phyloP scores from a whole-genome alignment of 1,140 invertebrate species.

The Drosophila leontia region DNA sequence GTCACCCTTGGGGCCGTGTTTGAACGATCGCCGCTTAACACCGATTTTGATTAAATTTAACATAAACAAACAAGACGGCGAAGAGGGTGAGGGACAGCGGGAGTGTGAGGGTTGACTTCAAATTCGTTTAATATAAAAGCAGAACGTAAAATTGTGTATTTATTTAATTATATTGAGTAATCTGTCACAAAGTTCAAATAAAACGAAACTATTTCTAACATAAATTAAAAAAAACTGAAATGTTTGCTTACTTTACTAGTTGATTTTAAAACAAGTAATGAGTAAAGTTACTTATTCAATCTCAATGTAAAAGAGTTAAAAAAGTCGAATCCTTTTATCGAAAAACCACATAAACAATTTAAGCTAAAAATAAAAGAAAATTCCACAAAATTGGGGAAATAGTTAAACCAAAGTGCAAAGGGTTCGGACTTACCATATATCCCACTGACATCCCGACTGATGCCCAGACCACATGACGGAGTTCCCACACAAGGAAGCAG shows the following conservation, averaged over 20 bases:
- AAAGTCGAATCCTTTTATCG: not conserved
- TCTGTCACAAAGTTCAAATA: not conserved
- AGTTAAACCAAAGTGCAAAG: slow-evolving; percentile 21
- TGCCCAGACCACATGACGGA: slow-evolving; percentile 50
- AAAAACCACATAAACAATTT: no score
- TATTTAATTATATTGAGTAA: not conserved
- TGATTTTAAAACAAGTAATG: not conserved
- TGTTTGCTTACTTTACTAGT: not conserved
- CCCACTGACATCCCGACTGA: slow-evolving; percentile 20
- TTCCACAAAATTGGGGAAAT: not conserved
- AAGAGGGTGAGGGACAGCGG: not conserved
- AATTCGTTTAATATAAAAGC: not conserved
- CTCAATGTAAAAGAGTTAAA: not conserved
- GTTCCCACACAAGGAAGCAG: slow-evolving; percentile 54
- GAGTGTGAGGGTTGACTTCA: not conserved
- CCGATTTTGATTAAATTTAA: slow-evolving; percentile 74
- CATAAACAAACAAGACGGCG: slow-evolving; percentile 48
- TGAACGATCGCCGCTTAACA: slow-evolving; percentile 62
- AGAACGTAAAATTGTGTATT: not conserved
- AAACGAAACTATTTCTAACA: not conserved
- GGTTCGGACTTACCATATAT: slow-evolving; percentile 12
- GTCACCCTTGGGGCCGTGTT: slow-evolving; percentile 66
- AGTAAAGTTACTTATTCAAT: not conserved
- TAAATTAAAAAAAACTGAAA: not conserved
- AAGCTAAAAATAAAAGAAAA: not conserved